phyloP scores from a whole-genome alignment of 2,888 invertebrate genomes.

The Serripes groenlandicus region DNA sequence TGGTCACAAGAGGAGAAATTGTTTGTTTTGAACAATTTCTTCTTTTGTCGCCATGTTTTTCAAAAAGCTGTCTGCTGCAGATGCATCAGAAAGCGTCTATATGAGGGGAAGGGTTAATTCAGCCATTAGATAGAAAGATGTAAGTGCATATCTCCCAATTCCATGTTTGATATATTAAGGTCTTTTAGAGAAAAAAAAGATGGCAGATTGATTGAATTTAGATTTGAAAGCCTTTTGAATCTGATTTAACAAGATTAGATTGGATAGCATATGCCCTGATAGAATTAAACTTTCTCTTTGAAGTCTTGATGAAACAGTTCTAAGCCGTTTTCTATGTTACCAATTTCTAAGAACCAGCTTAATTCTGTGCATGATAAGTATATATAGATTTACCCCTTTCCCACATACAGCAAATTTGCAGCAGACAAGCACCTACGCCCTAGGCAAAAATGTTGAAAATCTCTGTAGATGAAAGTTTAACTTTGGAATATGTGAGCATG shows the following conservation, averaged over 20 bases:
- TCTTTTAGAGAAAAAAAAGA: background rate
- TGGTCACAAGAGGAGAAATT: background rate
- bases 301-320: constrained; percentile 2
- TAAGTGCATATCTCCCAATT: background rate
- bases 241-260: constrained; percentile 10
- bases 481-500: no score
- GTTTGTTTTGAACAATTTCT: background rate
- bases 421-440: no score
- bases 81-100: no score
- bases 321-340: background rate
- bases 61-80: no score
- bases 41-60: background rate
- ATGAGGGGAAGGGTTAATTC: no score
- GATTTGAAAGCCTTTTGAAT: constrained; percentile 12
- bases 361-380: no score
- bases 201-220: background rate
- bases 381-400: no score
- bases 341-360: no score
- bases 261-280: constrained; percentile 13
- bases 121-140: no score
- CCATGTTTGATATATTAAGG: background rate
- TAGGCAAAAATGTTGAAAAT: no score
- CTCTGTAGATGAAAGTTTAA: no score
- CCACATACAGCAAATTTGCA: no score
- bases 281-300: constrained; percentile 23